Percentiles rank a stretch among this genome's conserved stretches.
Evolutionary conservation across 2,888 invertebrate species (phyloP).

Genomic region (Lordiphosa andalusiaca): DNA sequence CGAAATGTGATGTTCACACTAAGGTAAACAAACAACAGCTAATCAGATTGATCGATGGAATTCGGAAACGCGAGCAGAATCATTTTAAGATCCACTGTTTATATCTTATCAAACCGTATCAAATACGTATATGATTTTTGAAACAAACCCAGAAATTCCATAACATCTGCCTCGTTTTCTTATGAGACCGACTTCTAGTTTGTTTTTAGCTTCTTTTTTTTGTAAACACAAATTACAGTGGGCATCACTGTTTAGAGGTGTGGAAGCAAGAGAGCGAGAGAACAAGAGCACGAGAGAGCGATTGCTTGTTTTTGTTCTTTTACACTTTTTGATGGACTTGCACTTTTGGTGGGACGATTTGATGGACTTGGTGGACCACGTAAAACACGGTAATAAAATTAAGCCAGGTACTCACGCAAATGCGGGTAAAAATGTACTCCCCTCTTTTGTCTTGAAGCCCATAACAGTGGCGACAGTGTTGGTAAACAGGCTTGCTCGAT

Average conservation of each 20-base stretch:
- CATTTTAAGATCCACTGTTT: no score
- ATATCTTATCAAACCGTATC: no score
- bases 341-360: no score
- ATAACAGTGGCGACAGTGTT: no score
- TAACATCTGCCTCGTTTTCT: not conserved
- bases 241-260: slow-evolving; percentile 28
- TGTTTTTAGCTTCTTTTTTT: not conserved
- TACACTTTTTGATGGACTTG: slow-evolving; percentile 38
- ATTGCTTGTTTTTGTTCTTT: slow-evolving; percentile 57
- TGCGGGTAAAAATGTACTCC: slow-evolving; percentile 33
- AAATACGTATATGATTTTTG: no score
- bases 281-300: slow-evolving; percentile 43
- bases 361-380: slow-evolving; percentile 25
- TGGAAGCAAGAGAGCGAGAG: slow-evolving; percentile 29
- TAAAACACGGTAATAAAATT: slow-evolving; percentile 63
- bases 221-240: not conserved
- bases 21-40: no score
- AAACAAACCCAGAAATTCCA: not conserved
- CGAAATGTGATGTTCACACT: no score
- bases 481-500: no score
- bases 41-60: no score
- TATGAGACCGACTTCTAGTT: no score
- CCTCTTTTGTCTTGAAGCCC: slow-evolving; percentile 33
- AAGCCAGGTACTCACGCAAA: slow-evolving; percentile 21
- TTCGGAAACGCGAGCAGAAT: no score